Evolutionary conservation across 2,888 invertebrate species (phyloP).

Genomic region (Alloplasta piceator): DNA sequence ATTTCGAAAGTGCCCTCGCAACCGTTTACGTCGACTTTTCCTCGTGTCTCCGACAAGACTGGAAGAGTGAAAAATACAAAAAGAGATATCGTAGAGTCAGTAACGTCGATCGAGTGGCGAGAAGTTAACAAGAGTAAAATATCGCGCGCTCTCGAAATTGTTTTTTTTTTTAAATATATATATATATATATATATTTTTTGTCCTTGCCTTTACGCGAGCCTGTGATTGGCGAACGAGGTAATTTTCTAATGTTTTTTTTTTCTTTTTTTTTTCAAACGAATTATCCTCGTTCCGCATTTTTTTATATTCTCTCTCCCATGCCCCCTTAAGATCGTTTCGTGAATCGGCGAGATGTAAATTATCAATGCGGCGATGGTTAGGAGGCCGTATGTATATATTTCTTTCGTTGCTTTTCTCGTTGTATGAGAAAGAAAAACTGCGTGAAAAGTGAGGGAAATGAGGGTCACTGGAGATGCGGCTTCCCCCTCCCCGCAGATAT

Average conservation of each 20-base stretch:
- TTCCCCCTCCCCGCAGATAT: background rate
- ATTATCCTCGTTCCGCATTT: constrained; percentile 60
- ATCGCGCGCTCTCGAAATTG: no score
- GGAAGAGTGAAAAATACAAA: background rate
- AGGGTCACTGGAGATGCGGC: background rate
- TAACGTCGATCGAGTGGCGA: constrained; percentile 10
- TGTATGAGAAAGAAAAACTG: background rate
- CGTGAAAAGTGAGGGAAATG: background rate
- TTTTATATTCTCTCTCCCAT: constrained; percentile 4
- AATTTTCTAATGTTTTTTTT: constrained; percentile 65
- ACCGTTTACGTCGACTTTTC: constrained; percentile 6
- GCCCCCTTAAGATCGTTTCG: background rate
- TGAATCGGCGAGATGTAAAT: background rate
- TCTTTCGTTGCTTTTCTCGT: background rate
- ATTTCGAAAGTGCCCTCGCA: constrained; percentile 18
- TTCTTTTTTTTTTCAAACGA: constrained; percentile 43
- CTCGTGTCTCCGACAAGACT: no score
- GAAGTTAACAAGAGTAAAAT: background rate
- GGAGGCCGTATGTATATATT: constrained; percentile 40
- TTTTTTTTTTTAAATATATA: no score
- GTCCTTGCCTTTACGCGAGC: constrained; percentile 61
- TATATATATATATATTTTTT: constrained; percentile 48
- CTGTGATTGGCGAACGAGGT: constrained; percentile 64
- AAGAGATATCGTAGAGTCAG: constrained; percentile 14
- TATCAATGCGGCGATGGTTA: constrained; percentile 19